These are phyloP conservation scores for Drosophila lini DNA, from an alignment of 1,140 invertebrate genomes.

Conservation along the genomic window DNA sequence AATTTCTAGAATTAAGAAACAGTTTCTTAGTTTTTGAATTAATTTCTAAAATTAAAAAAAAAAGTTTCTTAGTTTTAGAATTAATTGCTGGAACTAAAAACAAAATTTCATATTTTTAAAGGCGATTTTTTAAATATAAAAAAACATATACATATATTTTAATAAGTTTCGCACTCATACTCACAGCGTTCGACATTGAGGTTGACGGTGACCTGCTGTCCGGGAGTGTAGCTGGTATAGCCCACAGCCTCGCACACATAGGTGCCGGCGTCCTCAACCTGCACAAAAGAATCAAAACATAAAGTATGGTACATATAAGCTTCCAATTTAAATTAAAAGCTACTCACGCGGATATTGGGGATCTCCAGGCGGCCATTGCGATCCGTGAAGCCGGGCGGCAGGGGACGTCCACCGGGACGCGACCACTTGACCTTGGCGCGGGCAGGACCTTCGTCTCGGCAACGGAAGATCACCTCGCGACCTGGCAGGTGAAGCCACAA, in stretches of 20 bases:
- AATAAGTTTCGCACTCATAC: slow-evolving; percentile 70
- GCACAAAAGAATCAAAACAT: neutral
- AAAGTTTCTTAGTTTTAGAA: too few species aligned
- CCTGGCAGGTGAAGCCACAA: slow-evolving; percentile 85
- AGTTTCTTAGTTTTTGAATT: too few species aligned
- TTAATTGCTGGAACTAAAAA: too few species aligned
- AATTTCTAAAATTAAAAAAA: too few species aligned
- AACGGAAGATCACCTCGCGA: slow-evolving; percentile 95
- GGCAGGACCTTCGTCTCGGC: slow-evolving; percentile 93
- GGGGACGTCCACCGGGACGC: slow-evolving; percentile 88
- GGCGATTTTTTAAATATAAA: too few species aligned
- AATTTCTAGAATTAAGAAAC: too few species aligned
- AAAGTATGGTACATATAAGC: neutral
- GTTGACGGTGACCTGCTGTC: slow-evolving; percentile 87
- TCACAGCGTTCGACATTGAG: slow-evolving; percentile 91
- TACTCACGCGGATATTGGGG: slow-evolving; percentile 90
- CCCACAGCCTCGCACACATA: slow-evolving; percentile 93
- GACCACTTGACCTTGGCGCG: slow-evolving; percentile 91
- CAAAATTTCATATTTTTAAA: too few species aligned
- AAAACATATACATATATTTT: too few species aligned
- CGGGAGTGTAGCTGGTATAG: slow-evolving; percentile 85
- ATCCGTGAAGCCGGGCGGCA: slow-evolving; percentile 90
- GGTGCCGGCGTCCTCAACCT: slow-evolving; percentile 89
- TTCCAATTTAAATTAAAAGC: too few species aligned
- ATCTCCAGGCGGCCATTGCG: slow-evolving; percentile 92